Percentiles rank a stretch among this genome's conserved stretches.
Evolutionary conservation across 2,888 invertebrate species (phyloP).

Genomic region (Drosophila imparisetae): DNA sequence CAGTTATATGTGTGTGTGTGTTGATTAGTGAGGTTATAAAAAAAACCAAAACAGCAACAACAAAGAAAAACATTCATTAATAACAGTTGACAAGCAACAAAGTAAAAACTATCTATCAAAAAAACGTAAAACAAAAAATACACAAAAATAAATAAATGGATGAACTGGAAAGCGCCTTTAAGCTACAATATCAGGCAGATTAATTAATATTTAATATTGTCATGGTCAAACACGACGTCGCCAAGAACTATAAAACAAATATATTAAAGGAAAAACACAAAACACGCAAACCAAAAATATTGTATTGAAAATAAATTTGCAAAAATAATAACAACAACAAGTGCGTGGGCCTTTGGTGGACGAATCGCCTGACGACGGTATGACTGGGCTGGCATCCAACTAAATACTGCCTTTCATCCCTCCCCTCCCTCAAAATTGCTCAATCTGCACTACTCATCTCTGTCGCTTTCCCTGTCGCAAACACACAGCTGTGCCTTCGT

Average conservation of each 20-base stretch:
- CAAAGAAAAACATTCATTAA: slow-evolving; percentile 24
- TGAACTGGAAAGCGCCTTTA: slow-evolving; percentile 43
- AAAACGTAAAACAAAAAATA: slow-evolving; percentile 12
- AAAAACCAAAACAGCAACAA: slow-evolving; percentile 24
- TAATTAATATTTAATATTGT: slow-evolving; percentile 79
- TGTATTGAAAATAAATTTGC: slow-evolving; percentile 32
- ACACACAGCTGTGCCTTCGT: slow-evolving; percentile 38
- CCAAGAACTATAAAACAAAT: slow-evolving; percentile 57
- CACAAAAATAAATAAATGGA: slow-evolving; percentile 12
- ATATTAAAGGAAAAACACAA: slow-evolving; percentile 38
- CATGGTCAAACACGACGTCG: slow-evolving; percentile 65
- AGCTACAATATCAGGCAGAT: slow-evolving; percentile 54
- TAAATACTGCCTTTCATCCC: not conserved
- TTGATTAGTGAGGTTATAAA: slow-evolving; percentile 66
- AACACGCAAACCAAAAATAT: slow-evolving; percentile 32
- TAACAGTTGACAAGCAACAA: slow-evolving; percentile 41
- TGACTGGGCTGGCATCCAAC: slow-evolving; percentile 9
- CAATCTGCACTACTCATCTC: slow-evolving; percentile 7
- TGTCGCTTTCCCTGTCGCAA: slow-evolving; percentile 45
- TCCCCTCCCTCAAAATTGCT: not conserved
- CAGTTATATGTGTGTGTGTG: slow-evolving; percentile 14
- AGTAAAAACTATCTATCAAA: slow-evolving; percentile 37
- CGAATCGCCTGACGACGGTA: slow-evolving; percentile 40
- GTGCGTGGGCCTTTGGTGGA: slow-evolving; percentile 59
- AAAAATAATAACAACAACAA: slow-evolving; percentile 44